Base-by-base conservation (phyloP, 2,113 vertebrate species). In the Microcebus tavaratra region DNA sequence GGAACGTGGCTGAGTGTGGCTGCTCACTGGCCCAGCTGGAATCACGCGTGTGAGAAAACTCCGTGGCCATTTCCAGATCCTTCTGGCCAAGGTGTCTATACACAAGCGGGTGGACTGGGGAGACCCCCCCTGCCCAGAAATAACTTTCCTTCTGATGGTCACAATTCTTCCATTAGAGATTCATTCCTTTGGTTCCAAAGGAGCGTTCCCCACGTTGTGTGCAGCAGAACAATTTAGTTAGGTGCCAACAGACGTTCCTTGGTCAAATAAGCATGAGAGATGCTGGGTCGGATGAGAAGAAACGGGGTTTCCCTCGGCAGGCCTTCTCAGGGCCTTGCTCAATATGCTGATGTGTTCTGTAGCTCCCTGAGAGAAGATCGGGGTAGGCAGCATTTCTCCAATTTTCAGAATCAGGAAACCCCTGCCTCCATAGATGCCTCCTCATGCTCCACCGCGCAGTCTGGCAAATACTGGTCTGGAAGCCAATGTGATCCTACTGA, bases 131-230 rank as follows among this genome's bases (percentile, higher is more conserved):
- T 25, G 20, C 31, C 31, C 45, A 42, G 53, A 88, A 88, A 50
- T 21, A 76, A 57, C 50, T 73, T 78, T 55, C 53, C 29, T 48
- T 25, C 45, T 34, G 36, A 29, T 14, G 5, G 48, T 72, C 84
- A 8, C 5, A 45, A 27, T 85, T 94, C 45, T 90, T 61, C 57
- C 8, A 55, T 14, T 63, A 67, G 76, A 90, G 59, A 87, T 39
- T 13, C 81, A 84, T 90, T 88, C 23, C 31, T 97, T 95, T 72
- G 53, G 18, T 59, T 95, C 72, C 87, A 53, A 53, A 75, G 34
- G n/a, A 50, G 3, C 23, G 50, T 67, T 95, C 76, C 25, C 45
- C 53, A 78, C 34, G 57, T 73, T 67, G 8, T 21, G 45, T 72
- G 3, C 18, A 73, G 14, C 25, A 70, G 45, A 36, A 50, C 17